phyloP scores from a whole-genome alignment of 2,888 invertebrate genomes.

The Tolmerus cingulatus region DNA sequence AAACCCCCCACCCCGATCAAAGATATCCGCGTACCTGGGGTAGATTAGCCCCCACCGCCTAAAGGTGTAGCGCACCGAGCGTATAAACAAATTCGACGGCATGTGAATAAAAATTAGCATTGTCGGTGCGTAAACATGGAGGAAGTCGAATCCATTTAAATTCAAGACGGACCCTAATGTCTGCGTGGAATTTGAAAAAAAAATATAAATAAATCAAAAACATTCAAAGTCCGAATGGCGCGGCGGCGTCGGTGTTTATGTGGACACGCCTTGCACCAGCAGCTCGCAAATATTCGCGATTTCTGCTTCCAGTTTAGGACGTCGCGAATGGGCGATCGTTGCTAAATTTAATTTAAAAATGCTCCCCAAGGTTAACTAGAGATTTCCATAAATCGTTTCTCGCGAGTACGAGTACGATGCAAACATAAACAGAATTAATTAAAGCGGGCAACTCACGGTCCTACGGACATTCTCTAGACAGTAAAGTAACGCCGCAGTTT shows the following conservation, averaged over 20 bases:
- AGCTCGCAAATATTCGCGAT: not conserved
- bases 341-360: not conserved
- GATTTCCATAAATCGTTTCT: slow-evolving; percentile 10
- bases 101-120: not conserved
- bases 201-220: not conserved
- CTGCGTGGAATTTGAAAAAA: not conserved
- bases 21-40: not conserved
- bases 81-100: not conserved
- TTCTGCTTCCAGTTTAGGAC: not conserved
- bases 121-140: not conserved
- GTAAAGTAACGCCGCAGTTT: not conserved
- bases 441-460: not conserved
- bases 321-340: not conserved
- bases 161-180: not conserved
- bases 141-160: not conserved
- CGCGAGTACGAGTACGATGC: not conserved
- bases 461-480: not conserved
- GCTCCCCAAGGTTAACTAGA: slow-evolving; percentile 9
- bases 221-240: not conserved
- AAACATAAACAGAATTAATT: slow-evolving; percentile 20
- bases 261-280: not conserved
- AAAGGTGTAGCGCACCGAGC: not conserved
- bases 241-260: not conserved
- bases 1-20: not conserved
- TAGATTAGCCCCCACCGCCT: not conserved